Evolutionary conservation across 2,113 vertebrate species (phyloP).

Genomic region (Ibidorhyncha struthersii): DNA sequence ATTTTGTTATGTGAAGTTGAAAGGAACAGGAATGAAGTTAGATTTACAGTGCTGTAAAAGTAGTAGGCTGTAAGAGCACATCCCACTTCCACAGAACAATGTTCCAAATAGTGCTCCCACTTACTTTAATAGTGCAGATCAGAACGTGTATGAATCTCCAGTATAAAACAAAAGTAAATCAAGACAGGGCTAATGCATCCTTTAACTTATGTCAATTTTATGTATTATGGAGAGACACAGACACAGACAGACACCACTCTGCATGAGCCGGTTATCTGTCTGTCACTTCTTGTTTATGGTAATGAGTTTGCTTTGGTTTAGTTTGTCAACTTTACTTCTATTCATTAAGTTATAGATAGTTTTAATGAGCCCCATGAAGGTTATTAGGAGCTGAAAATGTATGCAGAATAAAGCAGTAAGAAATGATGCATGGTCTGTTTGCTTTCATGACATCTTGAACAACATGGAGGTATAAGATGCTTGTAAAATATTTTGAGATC

Average conservation of each 20-base stretch:
- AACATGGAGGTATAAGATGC: neutral
- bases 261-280: neutral
- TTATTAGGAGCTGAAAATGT: neutral
- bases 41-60: neutral
- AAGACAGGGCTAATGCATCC: neutral
- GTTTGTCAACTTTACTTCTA: neutral
- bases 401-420: neutral
- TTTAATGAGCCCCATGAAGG: neutral
- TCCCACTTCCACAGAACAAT: neutral
- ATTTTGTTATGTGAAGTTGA: neutral
- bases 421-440: neutral
- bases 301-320: neutral
- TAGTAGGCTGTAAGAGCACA: neutral
- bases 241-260: neutral
- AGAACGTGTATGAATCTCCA: neutral
- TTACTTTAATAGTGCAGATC: neutral
- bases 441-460: neutral
- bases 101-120: neutral
- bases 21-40: neutral
- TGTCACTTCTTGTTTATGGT: neutral
- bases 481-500: neutral
- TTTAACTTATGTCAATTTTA: neutral
- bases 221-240: neutral
- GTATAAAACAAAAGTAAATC: neutral
- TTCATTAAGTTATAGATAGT: neutral